Evolutionary conservation across 2,797 vertebrate genomes (phyloP), one percentile per base, ranked within the genome.

Genomic region (Capromys pilorides): DNA sequence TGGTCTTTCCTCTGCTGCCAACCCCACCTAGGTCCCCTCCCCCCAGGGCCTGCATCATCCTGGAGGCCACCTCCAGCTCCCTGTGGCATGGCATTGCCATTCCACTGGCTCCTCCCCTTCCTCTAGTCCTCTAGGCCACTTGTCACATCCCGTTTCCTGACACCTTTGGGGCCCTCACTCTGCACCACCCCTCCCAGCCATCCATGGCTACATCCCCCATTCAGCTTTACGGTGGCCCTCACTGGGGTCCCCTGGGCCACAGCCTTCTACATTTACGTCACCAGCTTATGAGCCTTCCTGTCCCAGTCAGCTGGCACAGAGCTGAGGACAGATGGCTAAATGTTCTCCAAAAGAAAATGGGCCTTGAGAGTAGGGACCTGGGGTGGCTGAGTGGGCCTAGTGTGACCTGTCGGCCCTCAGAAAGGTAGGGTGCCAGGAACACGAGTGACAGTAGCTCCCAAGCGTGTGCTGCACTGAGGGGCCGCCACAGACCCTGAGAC

Each of bases 281-380:
- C 83, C 96, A 97, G 88, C 95, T 93, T 96, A 77, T 45, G 73
- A 73, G 90, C 88, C 78, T 90, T 96, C 91, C 61, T 49, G 81
- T 95, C 95, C 83, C 39, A 26, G 80, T 89, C 77, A 94, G 88
- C 39, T 51, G 28, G 78, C 39, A 3, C 57, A 13, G 81, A 16
- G 41, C 1, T 41, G 26, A 51, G 45, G 73, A 49, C 78, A 22
- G 61, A 36, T 82, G 85, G 59, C 88, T 82, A 28, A 71, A 18
- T n/a, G n/a, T 57, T 79, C 91, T 87, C 49, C 69, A 54, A 90
- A 84, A 36, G 28, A 82, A 57, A n/a, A 41, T 19, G 49, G 39
- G 83, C 83, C 78, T 71, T 33, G 73, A 51, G 57, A 14, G 10
- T 5, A 41, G n/a, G 12, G 8, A 3, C 28, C 11, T 9, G 1